Base-by-base conservation (phyloP, 2,113 vertebrate species). In the Podarcis raffonei region DNA sequence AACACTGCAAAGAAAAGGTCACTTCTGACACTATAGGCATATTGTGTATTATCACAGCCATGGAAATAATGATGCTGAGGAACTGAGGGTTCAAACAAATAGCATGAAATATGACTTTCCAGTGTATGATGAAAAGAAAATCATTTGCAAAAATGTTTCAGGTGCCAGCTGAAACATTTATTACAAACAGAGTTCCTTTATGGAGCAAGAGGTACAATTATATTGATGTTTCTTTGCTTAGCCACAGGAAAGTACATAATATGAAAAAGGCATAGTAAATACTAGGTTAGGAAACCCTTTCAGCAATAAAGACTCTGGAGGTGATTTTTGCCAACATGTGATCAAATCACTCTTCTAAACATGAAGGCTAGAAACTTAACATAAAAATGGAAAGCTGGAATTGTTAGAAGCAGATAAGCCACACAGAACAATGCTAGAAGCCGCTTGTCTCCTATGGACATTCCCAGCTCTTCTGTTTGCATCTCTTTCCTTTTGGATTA, bases 1-100 rank as follows among this genome's bases (percentile, higher is more conserved):
- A 15, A 35, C 53, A 53, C 42, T 3, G 0, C 0, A 87, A 85
- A 87, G 69, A 0, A 75, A 85, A 81, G n/a, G 1, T 57, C 59
- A 3, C 81, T 75, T 32, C 89, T 80, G 35, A 74, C 83, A 75
- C 1, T 39, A 53, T 3, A 83, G 59, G 1, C 68, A 76, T n/a
- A 57, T 39, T 65, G 0, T 32, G 6, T 76, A 5, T 62, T 59
- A 76, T 85, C 32, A 62, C 53, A 39, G 48, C 71, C 82, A 85
- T 30, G 12, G 27, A 27, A 59, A 39, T 90, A 27, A 91, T 62
- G 32, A 11, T 11, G 35, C 42, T 0, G 1, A 30, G 59, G 85
- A 27, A 27, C 15, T 79, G 16, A 0, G 2, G 75, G 42, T 66
- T 22, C 37, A 15, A 6, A 59, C 83, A 76, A 76, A 77, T 83